These are phyloP conservation scores for Yponomeuta malinellus DNA, from an alignment of 2,888 invertebrate genomes.

Conservation along the genomic window DNA sequence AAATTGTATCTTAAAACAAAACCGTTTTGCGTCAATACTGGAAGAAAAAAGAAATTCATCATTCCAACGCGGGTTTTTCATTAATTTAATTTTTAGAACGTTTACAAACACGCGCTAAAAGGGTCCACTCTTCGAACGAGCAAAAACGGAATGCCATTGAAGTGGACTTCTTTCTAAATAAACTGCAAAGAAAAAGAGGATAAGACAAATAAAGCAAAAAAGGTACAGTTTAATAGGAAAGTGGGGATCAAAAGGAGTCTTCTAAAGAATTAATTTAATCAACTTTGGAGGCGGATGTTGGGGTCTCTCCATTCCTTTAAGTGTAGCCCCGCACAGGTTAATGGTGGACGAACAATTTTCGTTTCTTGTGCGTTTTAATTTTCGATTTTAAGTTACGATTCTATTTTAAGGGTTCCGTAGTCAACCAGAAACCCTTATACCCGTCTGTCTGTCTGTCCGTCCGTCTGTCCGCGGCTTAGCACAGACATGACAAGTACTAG, in stretches of 20 bases:
- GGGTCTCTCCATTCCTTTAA: background rate
- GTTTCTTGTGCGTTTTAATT: background rate
- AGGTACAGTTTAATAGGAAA: constrained; percentile 20
- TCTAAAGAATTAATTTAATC: constrained; percentile 24
- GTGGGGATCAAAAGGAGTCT: constrained; percentile 22
- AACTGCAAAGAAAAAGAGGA: background rate
- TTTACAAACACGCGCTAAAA: background rate
- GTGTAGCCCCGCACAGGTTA: background rate
- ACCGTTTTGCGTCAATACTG: too few species aligned
- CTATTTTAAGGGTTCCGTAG: too few species aligned
- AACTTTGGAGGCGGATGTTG: constrained; percentile 3
- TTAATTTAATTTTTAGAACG: too few species aligned
- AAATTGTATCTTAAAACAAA: too few species aligned
- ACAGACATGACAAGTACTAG: too few species aligned
- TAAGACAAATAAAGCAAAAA: constrained; percentile 18
- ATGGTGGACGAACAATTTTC: background rate
- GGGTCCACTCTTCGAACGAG: background rate
- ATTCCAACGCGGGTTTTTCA: too few species aligned
- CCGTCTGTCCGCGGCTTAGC: too few species aligned
- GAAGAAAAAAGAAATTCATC: too few species aligned
- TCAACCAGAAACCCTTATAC: too few species aligned
- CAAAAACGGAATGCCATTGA: background rate
- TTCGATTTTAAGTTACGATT: background rate
- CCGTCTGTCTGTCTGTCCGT: too few species aligned
- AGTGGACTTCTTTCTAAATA: background rate